These are phyloP conservation scores for Ferdinandea cuprea DNA, from an alignment of 2,888 invertebrate genomes.

Conservation along the genomic window DNA sequence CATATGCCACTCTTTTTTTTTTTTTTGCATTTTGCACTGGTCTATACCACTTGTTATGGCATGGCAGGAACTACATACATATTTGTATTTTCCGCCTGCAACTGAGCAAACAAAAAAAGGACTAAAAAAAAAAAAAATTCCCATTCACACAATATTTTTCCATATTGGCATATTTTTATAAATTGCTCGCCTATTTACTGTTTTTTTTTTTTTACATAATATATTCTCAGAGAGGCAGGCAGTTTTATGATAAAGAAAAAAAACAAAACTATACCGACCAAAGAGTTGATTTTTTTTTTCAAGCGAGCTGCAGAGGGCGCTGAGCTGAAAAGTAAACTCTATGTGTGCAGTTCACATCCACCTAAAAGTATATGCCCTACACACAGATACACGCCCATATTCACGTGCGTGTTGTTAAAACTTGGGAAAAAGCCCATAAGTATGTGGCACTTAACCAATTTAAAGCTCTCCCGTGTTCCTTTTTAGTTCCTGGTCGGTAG, in stretches of 20 bases:
- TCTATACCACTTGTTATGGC: slow-evolving; percentile 49
- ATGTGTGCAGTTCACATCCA: slow-evolving; percentile 38
- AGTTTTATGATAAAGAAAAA: no score
- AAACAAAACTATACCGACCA: slow-evolving; percentile 51
- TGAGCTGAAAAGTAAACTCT: slow-evolving; percentile 34
- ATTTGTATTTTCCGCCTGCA: slow-evolving; percentile 33
- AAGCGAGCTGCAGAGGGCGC: slow-evolving; percentile 56
- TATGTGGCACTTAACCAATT: slow-evolving; percentile 74
- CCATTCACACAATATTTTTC: slow-evolving; percentile 73
- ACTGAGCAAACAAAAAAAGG: slow-evolving; percentile 63
- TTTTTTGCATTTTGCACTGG: slow-evolving; percentile 19
- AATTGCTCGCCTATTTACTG: slow-evolving; percentile 63
- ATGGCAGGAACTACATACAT: slow-evolving; percentile 17
- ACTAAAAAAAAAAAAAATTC: slow-evolving; percentile 55
- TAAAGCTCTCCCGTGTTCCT: slow-evolving; percentile 69
- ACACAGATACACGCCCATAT: slow-evolving; percentile 22
- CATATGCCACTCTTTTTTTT: slow-evolving; percentile 10
- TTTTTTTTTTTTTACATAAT: slow-evolving; percentile 4
- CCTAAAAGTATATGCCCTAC: slow-evolving; percentile 41
- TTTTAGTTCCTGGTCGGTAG: slow-evolving; percentile 27
- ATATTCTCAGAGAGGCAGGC: no score
- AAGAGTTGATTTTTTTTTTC: slow-evolving; percentile 67
- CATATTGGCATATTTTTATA: slow-evolving; percentile 75
- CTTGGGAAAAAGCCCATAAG: slow-evolving; percentile 58
- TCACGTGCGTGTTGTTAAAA: neutral